phyloP scores from a whole-genome alignment of 2,888 invertebrate species.

The Macrostomum cliftonense region DNA sequence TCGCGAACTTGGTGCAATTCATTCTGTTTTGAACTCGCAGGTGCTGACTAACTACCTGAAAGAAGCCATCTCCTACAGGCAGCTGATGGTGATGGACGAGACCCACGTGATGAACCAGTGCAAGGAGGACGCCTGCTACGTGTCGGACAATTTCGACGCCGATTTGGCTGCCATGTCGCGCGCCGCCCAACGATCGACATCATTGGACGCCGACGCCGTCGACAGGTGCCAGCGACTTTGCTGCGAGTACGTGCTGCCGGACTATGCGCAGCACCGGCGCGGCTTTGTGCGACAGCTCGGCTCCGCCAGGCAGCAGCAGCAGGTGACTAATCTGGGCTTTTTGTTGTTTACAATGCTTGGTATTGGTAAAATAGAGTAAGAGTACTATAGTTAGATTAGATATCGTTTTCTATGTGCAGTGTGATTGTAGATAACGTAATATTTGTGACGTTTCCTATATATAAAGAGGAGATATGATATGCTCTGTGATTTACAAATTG shows the following conservation, averaged over 20 bases:
- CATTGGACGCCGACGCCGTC: neutral
- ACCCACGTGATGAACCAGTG: slow-evolving; percentile 92
- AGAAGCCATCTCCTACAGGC: slow-evolving; percentile 41
- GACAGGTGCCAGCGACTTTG: slow-evolving; percentile 45
- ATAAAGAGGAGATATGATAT: no score
- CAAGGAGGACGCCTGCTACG: slow-evolving; percentile 89
- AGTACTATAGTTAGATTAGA: no score
- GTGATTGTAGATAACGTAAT: no score
- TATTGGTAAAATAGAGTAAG: no score
- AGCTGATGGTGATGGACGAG: slow-evolving; percentile 93
- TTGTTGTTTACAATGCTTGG: neutral
- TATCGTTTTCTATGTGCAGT: no score
- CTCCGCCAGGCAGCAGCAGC: neutral
- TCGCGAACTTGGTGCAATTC: no score
- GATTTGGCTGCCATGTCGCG: slow-evolving; percentile 42
- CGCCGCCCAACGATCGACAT: neutral
- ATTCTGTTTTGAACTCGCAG: slow-evolving; percentile 2
- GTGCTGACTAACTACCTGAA: neutral
- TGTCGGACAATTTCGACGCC: slow-evolving; percentile 58
- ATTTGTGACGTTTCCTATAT: no score
- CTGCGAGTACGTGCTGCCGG: slow-evolving; percentile 80
- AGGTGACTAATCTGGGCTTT: no score
- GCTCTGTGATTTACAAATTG: no score
- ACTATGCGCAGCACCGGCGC: slow-evolving; percentile 68
- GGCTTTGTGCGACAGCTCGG: slow-evolving; percentile 46